These are phyloP conservation scores for Parochlus steinenii DNA, from an alignment of 2,888 invertebrate genomes.

Conservation along the genomic window DNA sequence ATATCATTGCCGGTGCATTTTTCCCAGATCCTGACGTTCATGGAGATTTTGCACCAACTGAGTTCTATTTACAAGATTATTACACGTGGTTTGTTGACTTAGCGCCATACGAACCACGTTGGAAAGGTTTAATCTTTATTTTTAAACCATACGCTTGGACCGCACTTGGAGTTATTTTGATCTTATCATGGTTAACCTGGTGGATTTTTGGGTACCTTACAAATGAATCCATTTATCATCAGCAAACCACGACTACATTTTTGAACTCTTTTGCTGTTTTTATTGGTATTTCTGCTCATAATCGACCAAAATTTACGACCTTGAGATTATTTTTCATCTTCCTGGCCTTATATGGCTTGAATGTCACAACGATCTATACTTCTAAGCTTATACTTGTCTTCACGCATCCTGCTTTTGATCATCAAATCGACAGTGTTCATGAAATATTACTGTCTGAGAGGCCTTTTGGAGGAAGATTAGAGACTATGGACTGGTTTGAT, in stretches of 20 bases:
- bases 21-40: slow-evolving; percentile 39
- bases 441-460: slow-evolving; percentile 33
- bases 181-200: slow-evolving; percentile 34
- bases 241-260: slow-evolving; percentile 30
- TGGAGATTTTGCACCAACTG: slow-evolving; percentile 36
- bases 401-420: slow-evolving; percentile 34
- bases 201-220: slow-evolving; percentile 30
- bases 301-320: slow-evolving; percentile 33
- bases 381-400: slow-evolving; percentile 40
- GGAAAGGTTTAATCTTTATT: slow-evolving; percentile 35
- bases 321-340: slow-evolving; percentile 37
- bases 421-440: slow-evolving; percentile 35
- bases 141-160: slow-evolving; percentile 35
- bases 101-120: slow-evolving; percentile 34
- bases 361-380: slow-evolving; percentile 39
- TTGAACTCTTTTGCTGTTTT: slow-evolving; percentile 35
- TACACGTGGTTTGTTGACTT: slow-evolving; percentile 41
- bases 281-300: slow-evolving; percentile 33
- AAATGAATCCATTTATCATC: slow-evolving; percentile 30
- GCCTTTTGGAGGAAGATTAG: slow-evolving; percentile 26
- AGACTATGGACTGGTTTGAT: slow-evolving; percentile 28
- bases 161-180: slow-evolving; percentile 28
- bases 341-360: slow-evolving; percentile 35
- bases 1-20: slow-evolving; percentile 41
- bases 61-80: slow-evolving; percentile 35